These are phyloP conservation scores for Cyrtorhinus lividipennis DNA, from an alignment of 1,140 invertebrate species.

Conservation along the genomic window DNA sequence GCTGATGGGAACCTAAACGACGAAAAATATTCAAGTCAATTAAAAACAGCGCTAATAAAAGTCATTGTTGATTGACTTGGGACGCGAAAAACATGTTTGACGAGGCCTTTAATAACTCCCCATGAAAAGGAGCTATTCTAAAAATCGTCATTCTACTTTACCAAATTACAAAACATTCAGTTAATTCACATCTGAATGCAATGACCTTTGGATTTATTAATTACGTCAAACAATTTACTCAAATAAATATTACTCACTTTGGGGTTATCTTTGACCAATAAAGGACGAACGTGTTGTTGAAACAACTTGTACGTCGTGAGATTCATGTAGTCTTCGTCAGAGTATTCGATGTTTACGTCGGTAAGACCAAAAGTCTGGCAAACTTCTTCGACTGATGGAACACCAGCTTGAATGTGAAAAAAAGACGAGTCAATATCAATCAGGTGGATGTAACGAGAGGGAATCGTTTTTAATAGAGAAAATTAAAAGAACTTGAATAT, in stretches of 20 bases:
- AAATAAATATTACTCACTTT: no score
- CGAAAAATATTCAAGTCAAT: no score
- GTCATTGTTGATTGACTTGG: background rate
- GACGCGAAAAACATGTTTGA: background rate
- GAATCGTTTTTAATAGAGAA: no score
- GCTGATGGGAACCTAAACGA: slow-evolving; percentile 60
- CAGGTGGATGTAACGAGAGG: no score
- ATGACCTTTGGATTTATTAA: no score
- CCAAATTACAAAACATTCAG: no score
- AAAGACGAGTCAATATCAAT: no score
- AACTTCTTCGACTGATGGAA: slow-evolving; percentile 83
- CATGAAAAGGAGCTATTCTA: background rate
- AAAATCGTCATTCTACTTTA: background rate
- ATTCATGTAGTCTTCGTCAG: slow-evolving; percentile 81
- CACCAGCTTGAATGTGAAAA: slow-evolving; percentile 43
- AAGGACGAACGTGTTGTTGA: slow-evolving; percentile 81
- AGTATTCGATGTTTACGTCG: slow-evolving; percentile 83
- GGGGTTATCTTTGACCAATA: slow-evolving; percentile 87
- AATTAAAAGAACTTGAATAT: no score
- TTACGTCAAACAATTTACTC: no score
- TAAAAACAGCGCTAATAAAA: no score
- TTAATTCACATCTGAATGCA: no score
- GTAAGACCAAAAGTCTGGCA: slow-evolving; percentile 78
- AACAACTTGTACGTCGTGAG: slow-evolving; percentile 93
- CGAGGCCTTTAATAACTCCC: background rate